A percentile compares a stretch with the other conserved stretches of the same genome.
These are phyloP conservation scores for Melieria picta DNA, from an alignment of 2,888 invertebrate genomes.

Conservation along the genomic window DNA sequence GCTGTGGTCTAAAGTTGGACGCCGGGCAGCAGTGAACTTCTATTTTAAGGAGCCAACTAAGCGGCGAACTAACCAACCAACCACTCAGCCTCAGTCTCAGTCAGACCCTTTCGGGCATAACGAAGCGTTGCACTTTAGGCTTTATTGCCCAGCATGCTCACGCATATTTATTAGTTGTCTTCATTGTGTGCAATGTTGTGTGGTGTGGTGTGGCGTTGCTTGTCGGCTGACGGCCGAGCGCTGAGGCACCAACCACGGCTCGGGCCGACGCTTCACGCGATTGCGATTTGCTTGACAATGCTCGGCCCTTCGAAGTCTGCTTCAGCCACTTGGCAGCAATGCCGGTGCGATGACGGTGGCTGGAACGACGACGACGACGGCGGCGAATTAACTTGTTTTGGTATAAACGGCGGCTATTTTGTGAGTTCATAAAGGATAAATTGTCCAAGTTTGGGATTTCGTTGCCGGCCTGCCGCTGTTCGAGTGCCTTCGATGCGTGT, in stretches of 20 bases:
- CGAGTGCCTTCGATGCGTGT: slow-evolving; percentile 6
- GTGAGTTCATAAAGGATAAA: slow-evolving; percentile 63
- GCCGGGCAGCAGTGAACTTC: background rate
- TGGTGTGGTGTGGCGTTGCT: slow-evolving; percentile 8
- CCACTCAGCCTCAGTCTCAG: background rate
- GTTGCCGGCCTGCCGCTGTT: slow-evolving; percentile 38
- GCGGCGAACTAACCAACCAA: slow-evolving; percentile 11
- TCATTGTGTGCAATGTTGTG: background rate
- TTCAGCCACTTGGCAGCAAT: background rate
- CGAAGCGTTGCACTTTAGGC: slow-evolving; percentile 58
- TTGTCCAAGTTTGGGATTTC: slow-evolving; percentile 61
- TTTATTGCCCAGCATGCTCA: slow-evolving; percentile 55
- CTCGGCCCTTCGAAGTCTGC: too few relatives aligned
- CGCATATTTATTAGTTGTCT: slow-evolving; percentile 42
- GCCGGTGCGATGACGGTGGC: background rate
- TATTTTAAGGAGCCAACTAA: slow-evolving; percentile 7
- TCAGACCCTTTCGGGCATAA: slow-evolving; percentile 39
- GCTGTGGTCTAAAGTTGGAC: slow-evolving; percentile 18
- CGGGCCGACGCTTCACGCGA: too few relatives aligned
- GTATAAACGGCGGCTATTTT: slow-evolving; percentile 63
- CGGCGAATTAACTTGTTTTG: slow-evolving; percentile 62
- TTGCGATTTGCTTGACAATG: too few relatives aligned
- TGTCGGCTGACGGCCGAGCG: background rate
- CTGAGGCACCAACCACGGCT: background rate
- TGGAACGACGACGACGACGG: slow-evolving; percentile 11